Conservation (phyloP, 1,140 invertebrate species). For the Nixonia krombeini region DNA sequence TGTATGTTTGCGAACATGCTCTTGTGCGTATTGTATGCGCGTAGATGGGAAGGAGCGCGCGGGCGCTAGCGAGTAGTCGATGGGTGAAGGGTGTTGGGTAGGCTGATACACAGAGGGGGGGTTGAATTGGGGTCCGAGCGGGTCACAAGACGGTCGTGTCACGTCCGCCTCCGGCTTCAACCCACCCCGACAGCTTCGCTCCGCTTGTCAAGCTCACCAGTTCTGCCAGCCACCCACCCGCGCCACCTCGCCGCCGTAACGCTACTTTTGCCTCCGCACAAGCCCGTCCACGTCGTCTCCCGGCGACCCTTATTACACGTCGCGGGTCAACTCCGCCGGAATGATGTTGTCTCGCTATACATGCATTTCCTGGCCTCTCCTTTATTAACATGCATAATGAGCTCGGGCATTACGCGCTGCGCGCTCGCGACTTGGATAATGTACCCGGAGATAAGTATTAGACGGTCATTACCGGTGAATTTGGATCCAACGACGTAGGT, state of each 20-base stretch:
- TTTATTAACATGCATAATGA: constrained; percentile 62
- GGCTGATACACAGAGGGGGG: neutral
- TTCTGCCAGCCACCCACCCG: constrained; percentile 16
- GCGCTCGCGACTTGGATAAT: neutral
- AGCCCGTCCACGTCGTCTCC: constrained; percentile 47
- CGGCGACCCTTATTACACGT: constrained; percentile 68
- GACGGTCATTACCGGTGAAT: too few species aligned
- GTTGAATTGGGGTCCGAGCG: constrained; percentile 16
- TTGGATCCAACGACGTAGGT: too few species aligned
- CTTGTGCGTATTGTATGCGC: too few species aligned
- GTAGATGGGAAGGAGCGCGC: too few species aligned
- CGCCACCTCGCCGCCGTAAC: constrained; percentile 10
- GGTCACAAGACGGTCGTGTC: constrained; percentile 69
- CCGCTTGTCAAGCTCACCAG: constrained; percentile 56
- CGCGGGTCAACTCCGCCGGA: constrained; percentile 69
- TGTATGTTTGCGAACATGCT: too few species aligned
- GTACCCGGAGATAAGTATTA: neutral
- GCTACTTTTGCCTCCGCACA: constrained; percentile 28
- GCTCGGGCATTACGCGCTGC: constrained; percentile 9
- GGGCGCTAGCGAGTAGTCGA: too few species aligned
- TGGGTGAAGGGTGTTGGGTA: constrained; percentile 24
- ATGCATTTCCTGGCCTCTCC: constrained; percentile 37
- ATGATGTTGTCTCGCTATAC: constrained; percentile 56
- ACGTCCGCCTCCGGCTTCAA: constrained; percentile 65
- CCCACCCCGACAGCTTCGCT: constrained; percentile 58